These are phyloP conservation scores for Hemithea aestivaria DNA, from an alignment of 2,888 invertebrate genomes.

Conservation along the genomic window DNA sequence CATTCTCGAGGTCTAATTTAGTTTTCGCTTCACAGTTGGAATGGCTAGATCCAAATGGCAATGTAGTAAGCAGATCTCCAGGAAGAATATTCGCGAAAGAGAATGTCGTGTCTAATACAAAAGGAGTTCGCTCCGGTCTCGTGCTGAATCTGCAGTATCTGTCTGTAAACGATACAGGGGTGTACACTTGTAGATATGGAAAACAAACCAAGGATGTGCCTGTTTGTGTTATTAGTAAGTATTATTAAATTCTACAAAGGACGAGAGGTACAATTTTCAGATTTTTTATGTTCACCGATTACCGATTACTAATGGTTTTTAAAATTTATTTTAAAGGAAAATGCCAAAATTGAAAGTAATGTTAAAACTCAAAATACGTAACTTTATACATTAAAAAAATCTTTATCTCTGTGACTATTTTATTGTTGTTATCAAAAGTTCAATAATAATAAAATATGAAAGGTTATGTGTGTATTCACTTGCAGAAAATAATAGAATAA, in stretches of 20 bases:
- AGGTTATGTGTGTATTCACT: too few species aligned
- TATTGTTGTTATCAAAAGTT: too few species aligned
- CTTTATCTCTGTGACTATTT: too few species aligned
- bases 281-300: too few species aligned
- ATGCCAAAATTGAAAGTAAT: too few species aligned
- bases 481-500: too few species aligned
- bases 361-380: too few species aligned
- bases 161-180: conserved; percentile 48
- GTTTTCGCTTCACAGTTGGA: conserved; percentile 54
- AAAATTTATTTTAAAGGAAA: too few species aligned
- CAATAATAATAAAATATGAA: too few species aligned
- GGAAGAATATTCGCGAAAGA: conserved; percentile 52
- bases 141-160: conserved; percentile 43
- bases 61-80: conserved; percentile 38
- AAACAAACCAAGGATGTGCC: conserved; percentile 34
- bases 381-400: too few species aligned
- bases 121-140: conserved; percentile 35
- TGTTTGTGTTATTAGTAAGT: conserved; percentile 60
- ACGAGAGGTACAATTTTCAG: background rate
- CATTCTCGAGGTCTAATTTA: too few species aligned
- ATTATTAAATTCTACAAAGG: background rate
- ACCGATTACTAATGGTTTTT: too few species aligned
- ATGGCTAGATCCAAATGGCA: conserved; percentile 53
- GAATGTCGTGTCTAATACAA: conserved; percentile 36
- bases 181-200: conserved; percentile 54